Evolutionary conservation across 2,888 invertebrate genomes (phyloP).

Genomic region (Parnassius smintheus): DNA sequence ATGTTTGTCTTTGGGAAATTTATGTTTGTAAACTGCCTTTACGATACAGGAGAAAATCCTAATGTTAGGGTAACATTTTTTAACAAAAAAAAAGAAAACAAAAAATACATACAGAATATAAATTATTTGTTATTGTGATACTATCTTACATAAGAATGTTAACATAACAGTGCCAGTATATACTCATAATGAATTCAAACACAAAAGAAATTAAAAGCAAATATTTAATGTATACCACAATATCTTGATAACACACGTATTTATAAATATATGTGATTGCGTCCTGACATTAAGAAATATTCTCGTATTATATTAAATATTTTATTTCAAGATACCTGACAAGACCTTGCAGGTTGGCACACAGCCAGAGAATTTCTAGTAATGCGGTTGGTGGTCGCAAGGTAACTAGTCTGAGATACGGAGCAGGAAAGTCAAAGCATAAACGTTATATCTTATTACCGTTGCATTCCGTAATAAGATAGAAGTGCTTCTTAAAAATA

Average conservation of each 20-base stretch:
- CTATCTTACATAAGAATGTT: neutral
- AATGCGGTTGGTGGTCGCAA: conserved; percentile 27
- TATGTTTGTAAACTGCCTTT: too few relatives aligned
- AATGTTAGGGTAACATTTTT: too few relatives aligned
- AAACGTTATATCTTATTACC: conserved; percentile 19
- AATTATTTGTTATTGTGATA: neutral
- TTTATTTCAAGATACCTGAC: conserved; percentile 26
- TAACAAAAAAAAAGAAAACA: too few relatives aligned
- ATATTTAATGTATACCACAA: conserved; percentile 14
- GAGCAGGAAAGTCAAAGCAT: conserved; percentile 11
- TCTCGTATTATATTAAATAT: conserved; percentile 21
- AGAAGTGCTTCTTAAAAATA: neutral
- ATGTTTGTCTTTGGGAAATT: too few relatives aligned
- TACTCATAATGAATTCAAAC: too few relatives aligned
- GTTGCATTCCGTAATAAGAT: conserved; percentile 8
- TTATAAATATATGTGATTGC: conserved; percentile 26
- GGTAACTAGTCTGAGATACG: conserved; percentile 26
- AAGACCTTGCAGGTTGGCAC: conserved; percentile 18
- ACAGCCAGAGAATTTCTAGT: conserved; percentile 23
- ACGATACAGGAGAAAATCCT: too few relatives aligned
- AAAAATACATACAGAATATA: too few relatives aligned
- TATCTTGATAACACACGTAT: conserved; percentile 17
- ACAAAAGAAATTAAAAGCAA: conserved; percentile 10
- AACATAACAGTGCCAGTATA: too few relatives aligned
- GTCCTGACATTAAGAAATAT: conserved; percentile 18